These are phyloP conservation scores for Mnemiopsis leidyi DNA, from an alignment of 37 sponge, comb jelly and placozoan genomes.

Conservation along the genomic window DNA sequence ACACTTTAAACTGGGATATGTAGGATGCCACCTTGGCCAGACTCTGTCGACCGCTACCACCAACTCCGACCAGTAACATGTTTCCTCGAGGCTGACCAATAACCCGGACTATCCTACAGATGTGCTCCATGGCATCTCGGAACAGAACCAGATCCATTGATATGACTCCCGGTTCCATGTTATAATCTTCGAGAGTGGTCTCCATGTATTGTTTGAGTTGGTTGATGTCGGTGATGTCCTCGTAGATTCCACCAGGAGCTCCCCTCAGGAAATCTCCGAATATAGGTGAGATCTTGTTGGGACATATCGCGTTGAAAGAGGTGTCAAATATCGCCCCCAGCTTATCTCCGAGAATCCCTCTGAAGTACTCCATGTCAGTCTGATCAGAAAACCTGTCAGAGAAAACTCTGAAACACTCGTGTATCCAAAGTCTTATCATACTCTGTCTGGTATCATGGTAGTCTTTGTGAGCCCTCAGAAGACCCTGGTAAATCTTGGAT, in stretches of 20 bases:
- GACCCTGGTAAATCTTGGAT: conserved; percentile 96
- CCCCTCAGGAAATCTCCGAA: conserved; percentile 88
- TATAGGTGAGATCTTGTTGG: conserved; percentile 80
- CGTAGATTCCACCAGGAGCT: conserved; percentile 76
- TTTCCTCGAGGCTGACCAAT: conserved; percentile 96
- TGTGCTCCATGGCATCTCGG: conserved; percentile 97
- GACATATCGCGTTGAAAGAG: conserved; percentile 92
- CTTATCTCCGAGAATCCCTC: conserved; percentile 81
- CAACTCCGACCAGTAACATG: conserved; percentile 95
- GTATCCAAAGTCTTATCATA: conserved; percentile 95
- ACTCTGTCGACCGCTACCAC: conserved; percentile 97
- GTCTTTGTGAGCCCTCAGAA: conserved; percentile 95
- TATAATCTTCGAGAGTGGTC: conserved; percentile 93
- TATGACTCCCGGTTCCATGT: conserved; percentile 95
- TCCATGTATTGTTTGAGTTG: conserved; percentile 90
- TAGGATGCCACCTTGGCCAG: conserved; percentile 87
- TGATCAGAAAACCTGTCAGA: conserved; percentile 92
- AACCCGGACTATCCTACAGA: conserved; percentile 91
- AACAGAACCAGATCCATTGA: conserved; percentile 96
- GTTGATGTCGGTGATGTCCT: conserved; percentile 87
- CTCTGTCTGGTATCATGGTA: conserved; percentile 92
- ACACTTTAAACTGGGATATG: conserved; percentile 85
- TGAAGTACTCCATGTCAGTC: conserved; percentile 85
- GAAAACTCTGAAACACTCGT: conserved; percentile 97
- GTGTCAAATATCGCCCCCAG: conserved; percentile 90